These are phyloP conservation scores for Actinopyga echinites DNA, from an alignment of 53 echinoderm and acorn worm species.

Conservation along the genomic window DNA sequence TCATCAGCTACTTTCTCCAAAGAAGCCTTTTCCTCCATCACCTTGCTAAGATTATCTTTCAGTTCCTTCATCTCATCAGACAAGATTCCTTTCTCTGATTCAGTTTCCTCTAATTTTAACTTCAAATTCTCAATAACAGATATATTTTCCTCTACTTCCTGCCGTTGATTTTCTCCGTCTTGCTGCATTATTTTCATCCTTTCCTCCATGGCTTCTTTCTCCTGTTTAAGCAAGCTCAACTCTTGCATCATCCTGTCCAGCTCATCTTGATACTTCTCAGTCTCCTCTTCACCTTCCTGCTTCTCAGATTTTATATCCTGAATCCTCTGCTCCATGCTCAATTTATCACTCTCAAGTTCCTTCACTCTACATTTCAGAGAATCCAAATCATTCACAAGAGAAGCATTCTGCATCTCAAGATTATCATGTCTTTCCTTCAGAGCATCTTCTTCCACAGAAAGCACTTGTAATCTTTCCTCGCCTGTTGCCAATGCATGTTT, in stretches of 20 bases:
- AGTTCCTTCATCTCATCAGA: slow-evolving; percentile 6
- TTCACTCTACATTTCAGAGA: slow-evolving; percentile 31
- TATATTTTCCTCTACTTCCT: slow-evolving; percentile 17
- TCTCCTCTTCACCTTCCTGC: background rate
- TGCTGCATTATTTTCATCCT: slow-evolving; percentile 35
- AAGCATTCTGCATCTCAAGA: background rate
- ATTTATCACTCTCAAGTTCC: slow-evolving; percentile 12
- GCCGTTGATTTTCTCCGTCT: background rate
- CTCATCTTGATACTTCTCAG: background rate
- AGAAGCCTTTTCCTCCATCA: background rate
- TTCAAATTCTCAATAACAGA: slow-evolving; percentile 34
- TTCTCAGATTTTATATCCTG: background rate
- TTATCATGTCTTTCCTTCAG: slow-evolving; percentile 20
- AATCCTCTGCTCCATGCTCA: background rate
- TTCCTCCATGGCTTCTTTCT: slow-evolving; percentile 38
- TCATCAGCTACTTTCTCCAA: background rate
- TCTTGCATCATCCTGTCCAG: background rate
- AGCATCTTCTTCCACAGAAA: slow-evolving; percentile 25
- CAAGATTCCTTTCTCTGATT: slow-evolving; percentile 11
- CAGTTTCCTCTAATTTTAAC: slow-evolving; percentile 16
- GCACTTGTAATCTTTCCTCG: slow-evolving; percentile 16
- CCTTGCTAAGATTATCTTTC: slow-evolving; percentile 4
- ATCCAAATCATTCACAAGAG: slow-evolving; percentile 1
- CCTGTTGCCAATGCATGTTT: background rate
- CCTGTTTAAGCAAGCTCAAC: slow-evolving; percentile 17